Base-by-base conservation (phyloP, 2,888 invertebrate species). In the Podabrus alpinus region DNA sequence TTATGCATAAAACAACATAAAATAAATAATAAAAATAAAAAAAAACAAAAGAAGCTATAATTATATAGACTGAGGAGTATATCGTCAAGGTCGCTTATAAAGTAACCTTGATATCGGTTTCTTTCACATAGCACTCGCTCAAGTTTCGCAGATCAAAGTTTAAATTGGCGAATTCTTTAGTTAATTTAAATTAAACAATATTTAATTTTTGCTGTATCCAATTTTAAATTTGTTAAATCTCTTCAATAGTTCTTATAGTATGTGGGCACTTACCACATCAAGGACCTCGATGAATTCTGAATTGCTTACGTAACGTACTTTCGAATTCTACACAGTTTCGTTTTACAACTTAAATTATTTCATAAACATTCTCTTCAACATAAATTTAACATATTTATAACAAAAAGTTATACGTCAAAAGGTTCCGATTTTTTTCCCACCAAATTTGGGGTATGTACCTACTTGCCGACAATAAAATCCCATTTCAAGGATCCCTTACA, bases 261-360 rank as follows among this genome's bases (percentile, higher is more conserved):
- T 73, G 69, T 69, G 73, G 75, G 72, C 71, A 87, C 91, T 91
- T 88, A 96, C 96, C 90, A 97, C 95, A 89, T 98, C 98, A 70
- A 96, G 95, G 73, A 96, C 94, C 68, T 94, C 93, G 75, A 94
- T 93, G 86, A 95, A 97, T 73, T 73, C 69, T 66, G 60, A 72
- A 62, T 84, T 94, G 92, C 82, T 94, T 92, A 83, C 94, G 93
- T 72, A 94, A 90, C 75, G 97, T 88, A 29, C 95, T 93, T 88
- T 98, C 98, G 60, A 96, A 90, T 0, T 97, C 94, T 90, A 97
- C 73, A 73, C 69, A 66, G 45, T 45, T 45, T 45, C 45, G 45
- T 45, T 45, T 45, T 45, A 45, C 45, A 45, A 45, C 45, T 45
- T 45, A 45, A 45, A 45, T 45, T 45, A 45, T 45, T 45, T 45